phyloP scores from a whole-genome alignment of 2,113 vertebrate genomes.

The Eretmochelys imbricata region DNA sequence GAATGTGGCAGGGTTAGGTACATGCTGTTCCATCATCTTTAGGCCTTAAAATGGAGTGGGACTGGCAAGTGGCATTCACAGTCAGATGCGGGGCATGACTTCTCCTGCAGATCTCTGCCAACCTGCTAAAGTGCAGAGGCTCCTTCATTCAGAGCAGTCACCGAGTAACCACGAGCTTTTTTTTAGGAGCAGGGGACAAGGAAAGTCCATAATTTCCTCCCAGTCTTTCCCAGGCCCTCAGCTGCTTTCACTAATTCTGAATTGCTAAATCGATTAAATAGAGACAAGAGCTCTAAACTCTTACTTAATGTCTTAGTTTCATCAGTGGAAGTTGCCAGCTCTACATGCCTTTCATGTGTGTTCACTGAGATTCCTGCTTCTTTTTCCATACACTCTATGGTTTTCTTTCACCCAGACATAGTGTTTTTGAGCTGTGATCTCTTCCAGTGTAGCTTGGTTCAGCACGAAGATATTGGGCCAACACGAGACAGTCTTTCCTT shows the following conservation, averaged over 20 bases:
- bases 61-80: no score
- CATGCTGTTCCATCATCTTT: no score
- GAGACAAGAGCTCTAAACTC: not conserved
- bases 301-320: not conserved
- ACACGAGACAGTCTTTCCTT: not conserved
- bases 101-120: not conserved
- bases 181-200: not conserved
- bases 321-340: not conserved
- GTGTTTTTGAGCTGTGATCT: not conserved
- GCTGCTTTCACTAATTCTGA: not conserved
- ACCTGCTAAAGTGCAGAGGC: not conserved
- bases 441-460: not conserved
- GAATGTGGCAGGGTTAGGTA: no score
- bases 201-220: no score
- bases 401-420: not conserved
- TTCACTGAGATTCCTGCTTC: not conserved
- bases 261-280: not conserved
- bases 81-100: not conserved
- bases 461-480: not conserved
- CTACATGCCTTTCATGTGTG: not conserved
- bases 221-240: not conserved
- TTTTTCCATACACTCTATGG: not conserved
- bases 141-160: not conserved
- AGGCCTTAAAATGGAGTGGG: no score
- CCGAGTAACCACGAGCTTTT: not conserved